Base-by-base conservation (phyloP, 2,797 vertebrate species). In the Acanthurus lineatus region DNA sequence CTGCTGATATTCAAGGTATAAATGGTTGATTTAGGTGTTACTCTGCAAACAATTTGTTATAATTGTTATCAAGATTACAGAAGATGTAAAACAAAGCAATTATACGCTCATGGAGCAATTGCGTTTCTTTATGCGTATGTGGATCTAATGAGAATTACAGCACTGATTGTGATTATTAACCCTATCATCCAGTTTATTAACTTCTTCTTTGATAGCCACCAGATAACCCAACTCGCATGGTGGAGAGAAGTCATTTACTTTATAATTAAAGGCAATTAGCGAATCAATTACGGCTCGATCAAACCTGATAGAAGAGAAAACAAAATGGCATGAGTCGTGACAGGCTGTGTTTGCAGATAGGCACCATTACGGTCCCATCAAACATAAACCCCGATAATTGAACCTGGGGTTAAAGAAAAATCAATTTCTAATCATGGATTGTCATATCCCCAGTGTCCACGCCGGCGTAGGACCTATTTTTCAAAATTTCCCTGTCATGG, bases 221-320 rank as follows among this genome's bases (percentile, higher is more conserved):
- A 81, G 82, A 92, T 91, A 86, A 92, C 89, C 83, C 78, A 85
- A 83, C 85, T 74, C 69, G 63, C 74, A 49, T 25, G 68, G 67
- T 42, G 60, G 61, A 91, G 83, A 90, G 77, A 84, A 90, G 88
- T 83, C 42, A 89, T 90, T 94, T 91, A 86, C 86, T 92, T 88
- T 87, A 88, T 90, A 92, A 95, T 95, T 94, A 94, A 94, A 94
- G 81, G 78, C 84, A 94, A 94, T 95, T 94, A 95, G 88, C 49
- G 51, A 88, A 93, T 93, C 90, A 92, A 93, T 95, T 94, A 94
- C 79, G 61, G 86, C 91, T 90, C 68, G 66, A 92, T 93, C 91
- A 89, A 91, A 92, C 87, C 79, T 87, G 90, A 93, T 88, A 86
- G 88, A 84, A 88, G 85, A 88, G 87, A 89, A 88, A 94, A 91